Conservation (phyloP, 2,888 invertebrate species). For the Caenorhabditis plicata region DNA sequence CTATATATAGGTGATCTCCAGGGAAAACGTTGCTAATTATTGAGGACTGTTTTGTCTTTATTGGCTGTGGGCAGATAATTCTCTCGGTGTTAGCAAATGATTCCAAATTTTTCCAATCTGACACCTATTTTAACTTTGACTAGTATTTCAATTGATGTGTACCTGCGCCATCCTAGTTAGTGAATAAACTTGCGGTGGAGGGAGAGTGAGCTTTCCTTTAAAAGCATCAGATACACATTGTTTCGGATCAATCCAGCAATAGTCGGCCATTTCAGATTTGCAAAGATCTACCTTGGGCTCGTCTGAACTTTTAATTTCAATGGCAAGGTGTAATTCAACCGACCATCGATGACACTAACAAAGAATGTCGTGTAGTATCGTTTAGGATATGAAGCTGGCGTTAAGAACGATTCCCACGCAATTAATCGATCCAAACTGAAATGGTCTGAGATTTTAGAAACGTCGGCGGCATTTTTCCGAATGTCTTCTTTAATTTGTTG, state of each 20-base stretch:
- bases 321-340: not conserved
- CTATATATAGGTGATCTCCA: constrained; percentile 39
- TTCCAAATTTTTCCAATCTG: constrained; percentile 12
- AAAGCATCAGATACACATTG: constrained; percentile 28
- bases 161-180: constrained; percentile 44
- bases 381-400: constrained; percentile 41
- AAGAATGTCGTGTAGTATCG: constrained; percentile 55
- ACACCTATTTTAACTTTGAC: constrained; percentile 1
- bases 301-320: constrained; percentile 14
- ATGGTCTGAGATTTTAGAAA: constrained; percentile 3
- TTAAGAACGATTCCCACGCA: constrained; percentile 58
- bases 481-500: constrained; percentile 22
- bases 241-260: constrained; percentile 36
- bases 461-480: constrained; percentile 20
- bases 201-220: constrained; percentile 41
- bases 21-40: constrained; percentile 31
- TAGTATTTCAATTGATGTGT: not conserved
- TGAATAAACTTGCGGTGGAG: constrained; percentile 64
- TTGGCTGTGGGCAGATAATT: constrained; percentile 38
- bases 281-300: constrained; percentile 39
- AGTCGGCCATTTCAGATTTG: constrained; percentile 42
- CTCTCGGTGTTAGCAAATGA: constrained; percentile 20
- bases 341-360: constrained; percentile 44
- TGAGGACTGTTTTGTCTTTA: too few species aligned
- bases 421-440: constrained; percentile 28